Percentiles rank a stretch among this genome's conserved stretches.
Conservation (phyloP, 2,113 vertebrate species). For the Pseudorectes ferrugineus region DNA sequence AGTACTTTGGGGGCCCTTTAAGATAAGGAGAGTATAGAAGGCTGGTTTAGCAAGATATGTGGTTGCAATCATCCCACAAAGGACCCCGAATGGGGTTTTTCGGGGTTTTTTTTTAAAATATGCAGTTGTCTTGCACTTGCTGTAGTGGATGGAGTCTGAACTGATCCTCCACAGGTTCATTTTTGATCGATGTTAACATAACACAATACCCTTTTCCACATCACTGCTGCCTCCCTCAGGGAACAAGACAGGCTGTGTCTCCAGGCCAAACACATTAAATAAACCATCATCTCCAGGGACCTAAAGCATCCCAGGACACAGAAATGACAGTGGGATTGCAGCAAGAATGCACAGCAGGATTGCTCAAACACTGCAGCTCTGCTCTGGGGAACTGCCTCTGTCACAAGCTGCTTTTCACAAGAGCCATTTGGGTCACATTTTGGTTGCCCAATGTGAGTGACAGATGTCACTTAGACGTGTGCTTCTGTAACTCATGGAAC, state of each 20-base stretch:
- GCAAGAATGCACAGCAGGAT: accelerated
- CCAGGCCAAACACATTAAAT: not conserved
- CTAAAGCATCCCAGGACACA: not conserved
- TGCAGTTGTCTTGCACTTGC: not conserved
- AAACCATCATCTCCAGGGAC: not conserved
- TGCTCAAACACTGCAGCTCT: not conserved
- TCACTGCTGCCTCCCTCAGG: not conserved
- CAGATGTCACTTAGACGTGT: not conserved
- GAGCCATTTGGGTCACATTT: not conserved
- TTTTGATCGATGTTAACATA: not conserved
- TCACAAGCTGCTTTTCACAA: not conserved
- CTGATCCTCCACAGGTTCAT: not conserved
- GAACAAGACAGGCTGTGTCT: not conserved
- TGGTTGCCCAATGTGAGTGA: not conserved
- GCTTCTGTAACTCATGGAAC: not conserved
- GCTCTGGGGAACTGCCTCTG: not conserved
- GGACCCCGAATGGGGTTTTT: not conserved
- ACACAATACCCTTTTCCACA: not conserved
- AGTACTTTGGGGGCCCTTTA: not conserved
- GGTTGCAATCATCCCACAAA: not conserved
- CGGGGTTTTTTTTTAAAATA: not conserved
- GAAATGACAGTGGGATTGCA: not conserved
- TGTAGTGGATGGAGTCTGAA: not conserved
- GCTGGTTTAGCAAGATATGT: not conserved
- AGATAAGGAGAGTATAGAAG: not conserved